These are phyloP conservation scores for Ylistrum balloti DNA, from an alignment of 1,140 invertebrate genomes.

Conservation along the genomic window DNA sequence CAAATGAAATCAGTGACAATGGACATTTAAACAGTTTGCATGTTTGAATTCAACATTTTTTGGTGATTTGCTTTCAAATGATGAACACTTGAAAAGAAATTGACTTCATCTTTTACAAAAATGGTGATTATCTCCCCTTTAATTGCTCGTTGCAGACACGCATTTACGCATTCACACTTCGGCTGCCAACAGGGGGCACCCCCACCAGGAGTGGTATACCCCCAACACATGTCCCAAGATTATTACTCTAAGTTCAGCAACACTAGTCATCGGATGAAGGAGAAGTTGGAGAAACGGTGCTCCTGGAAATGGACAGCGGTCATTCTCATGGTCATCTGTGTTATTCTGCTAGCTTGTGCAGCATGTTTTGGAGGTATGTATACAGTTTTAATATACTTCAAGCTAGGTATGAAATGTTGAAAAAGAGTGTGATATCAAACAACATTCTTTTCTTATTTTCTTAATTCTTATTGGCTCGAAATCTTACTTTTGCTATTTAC, in stretches of 20 bases:
- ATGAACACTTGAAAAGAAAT: slow-evolving; percentile 29
- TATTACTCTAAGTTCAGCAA: slow-evolving; percentile 95
- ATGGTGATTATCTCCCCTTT: slow-evolving; percentile 47
- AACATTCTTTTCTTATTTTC: no score
- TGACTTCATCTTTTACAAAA: neutral
- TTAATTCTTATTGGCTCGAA: no score
- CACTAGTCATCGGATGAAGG: slow-evolving; percentile 87
- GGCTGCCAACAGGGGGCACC: slow-evolving; percentile 87
- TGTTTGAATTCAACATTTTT: neutral
- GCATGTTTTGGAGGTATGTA: slow-evolving; percentile 94
- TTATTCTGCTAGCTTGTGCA: slow-evolving; percentile 90
- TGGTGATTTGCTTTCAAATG: neutral
- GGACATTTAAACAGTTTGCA: neutral
- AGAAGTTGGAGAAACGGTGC: slow-evolving; percentile 84
- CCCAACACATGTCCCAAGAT: slow-evolving; percentile 87
- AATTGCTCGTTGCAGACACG: slow-evolving; percentile 81
- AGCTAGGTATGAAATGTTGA: no score
- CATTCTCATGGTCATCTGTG: slow-evolving; percentile 90
- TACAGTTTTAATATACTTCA: no score
- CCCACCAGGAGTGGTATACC: slow-evolving; percentile 85
- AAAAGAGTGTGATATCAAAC: no score
- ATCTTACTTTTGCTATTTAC: no score
- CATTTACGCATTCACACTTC: slow-evolving; percentile 86
- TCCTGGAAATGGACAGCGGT: slow-evolving; percentile 95
- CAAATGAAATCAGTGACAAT: neutral